Base-by-base conservation (phyloP, 1,140 invertebrate genomes). In the Neotoxoptera formosana region DNA sequence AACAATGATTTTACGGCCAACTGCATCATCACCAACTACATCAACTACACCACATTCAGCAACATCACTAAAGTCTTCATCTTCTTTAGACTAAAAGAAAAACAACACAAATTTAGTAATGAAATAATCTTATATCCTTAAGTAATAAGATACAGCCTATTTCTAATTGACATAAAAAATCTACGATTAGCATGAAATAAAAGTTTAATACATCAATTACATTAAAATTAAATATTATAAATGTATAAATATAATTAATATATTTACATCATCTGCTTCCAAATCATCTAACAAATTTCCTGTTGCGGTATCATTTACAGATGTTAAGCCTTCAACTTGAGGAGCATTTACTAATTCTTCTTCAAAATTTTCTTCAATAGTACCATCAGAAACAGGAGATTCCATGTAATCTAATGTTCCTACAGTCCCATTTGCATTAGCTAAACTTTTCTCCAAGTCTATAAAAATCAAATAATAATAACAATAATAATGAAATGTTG, bases 341-440 rank as follows among this genome's bases (percentile, higher is more conserved):
- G 96, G 95, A 93, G 96, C 96, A 94, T 96, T 96, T 93, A 97
- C 97, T n/a, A 98, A 96, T 95, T 98, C 98, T 95, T 98, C 97
- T 95, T 99, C 98, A 96, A 98, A 99, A 95, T 99, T 98, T 95
- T 99, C 98, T 95, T 99, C 98, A 93, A 98, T 98, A 14, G 98
- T 97, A 45, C 98, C 98, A 95, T 98, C 98, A 84, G 97, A 98
- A 84, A 97, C 97, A 45, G 98, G 97, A 94, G 97, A 97, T 95
- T 97, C 97, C 94, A 97, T 95, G 95, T 97, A 97, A 94, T 97
- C 96, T 94, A 96, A 95, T 21, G 91, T 93, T 45, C 81, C 91
- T 20, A 83, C 81, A 56, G 91, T 86, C 30, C 76, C 91, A 93
- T 95, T 95, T 91, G 95, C 95, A 25, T 95, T 95, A 94, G 96